A percentile compares a stretch with the other conserved stretches of the same genome.
phyloP scores from a whole-genome alignment of 1,140 invertebrate species.

The Calycopis cecrops region DNA sequence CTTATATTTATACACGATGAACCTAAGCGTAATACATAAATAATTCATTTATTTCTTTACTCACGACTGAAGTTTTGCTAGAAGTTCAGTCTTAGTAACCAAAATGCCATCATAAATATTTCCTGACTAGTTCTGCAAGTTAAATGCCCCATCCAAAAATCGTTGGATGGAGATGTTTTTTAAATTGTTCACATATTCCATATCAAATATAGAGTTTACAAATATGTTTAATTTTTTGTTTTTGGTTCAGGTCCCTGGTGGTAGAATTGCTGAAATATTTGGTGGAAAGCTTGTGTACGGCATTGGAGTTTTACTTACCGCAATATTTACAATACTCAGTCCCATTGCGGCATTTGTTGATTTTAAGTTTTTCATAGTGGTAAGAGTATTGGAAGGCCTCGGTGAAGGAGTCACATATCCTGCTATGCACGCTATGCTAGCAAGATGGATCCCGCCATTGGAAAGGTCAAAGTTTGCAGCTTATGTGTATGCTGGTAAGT shows the following conservation, averaged over 20 bases:
- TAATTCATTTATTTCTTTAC: too few relatives aligned
- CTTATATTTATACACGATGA: neutral
- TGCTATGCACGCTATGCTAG: constrained; percentile 88
- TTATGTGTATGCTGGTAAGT: constrained; percentile 84
- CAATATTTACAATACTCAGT: constrained; percentile 85
- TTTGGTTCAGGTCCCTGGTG: constrained; percentile 81
- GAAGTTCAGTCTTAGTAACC: too few relatives aligned
- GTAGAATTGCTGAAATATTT: constrained; percentile 85
- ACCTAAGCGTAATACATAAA: too few relatives aligned
- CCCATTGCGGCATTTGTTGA: constrained; percentile 83
- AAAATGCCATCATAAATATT: too few relatives aligned
- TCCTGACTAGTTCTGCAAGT: too few relatives aligned
- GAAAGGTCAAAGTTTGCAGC: constrained; percentile 89
- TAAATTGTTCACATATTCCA: too few relatives aligned
- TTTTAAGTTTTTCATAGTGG: constrained; percentile 82
- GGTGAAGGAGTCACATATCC: constrained; percentile 91
- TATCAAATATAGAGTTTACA: too few relatives aligned
- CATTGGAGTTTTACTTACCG: constrained; percentile 83
- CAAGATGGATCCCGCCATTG: constrained; percentile 87
- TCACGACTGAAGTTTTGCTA: too few relatives aligned
- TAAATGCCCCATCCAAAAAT: too few relatives aligned
- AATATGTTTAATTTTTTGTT: neutral
- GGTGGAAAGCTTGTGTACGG: constrained; percentile 89
- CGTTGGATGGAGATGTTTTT: too few relatives aligned
- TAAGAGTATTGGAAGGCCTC: constrained; percentile 89